Conservation (phyloP, 2,113 vertebrate species). For the Sinocyclocheilus anshuiensis region DNA sequence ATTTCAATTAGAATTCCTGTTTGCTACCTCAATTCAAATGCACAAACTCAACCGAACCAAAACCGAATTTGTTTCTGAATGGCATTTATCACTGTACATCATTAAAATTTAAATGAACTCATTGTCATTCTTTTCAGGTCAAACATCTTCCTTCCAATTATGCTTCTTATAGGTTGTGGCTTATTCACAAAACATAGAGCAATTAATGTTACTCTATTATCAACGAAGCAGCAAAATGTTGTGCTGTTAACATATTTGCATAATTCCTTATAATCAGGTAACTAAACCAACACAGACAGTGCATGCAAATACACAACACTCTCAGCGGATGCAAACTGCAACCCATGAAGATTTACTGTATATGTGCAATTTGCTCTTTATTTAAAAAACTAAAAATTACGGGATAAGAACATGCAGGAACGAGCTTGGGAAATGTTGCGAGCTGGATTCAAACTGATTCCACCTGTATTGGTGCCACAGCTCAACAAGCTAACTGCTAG, state of each 20-base stretch:
- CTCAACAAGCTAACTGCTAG: background rate
- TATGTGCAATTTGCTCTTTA: background rate
- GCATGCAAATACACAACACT: background rate
- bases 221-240: background rate
- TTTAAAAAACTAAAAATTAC: background rate
- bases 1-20: background rate
- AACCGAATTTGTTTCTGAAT: background rate
- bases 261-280: background rate
- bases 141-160: background rate
- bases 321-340: background rate
- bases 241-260: background rate
- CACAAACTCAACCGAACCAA: background rate
- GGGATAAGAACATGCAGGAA: background rate
- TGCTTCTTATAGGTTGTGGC: background rate
- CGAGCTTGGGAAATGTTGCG: background rate
- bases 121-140: background rate
- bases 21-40: background rate
- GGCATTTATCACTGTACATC: background rate
- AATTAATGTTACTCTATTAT: background rate
- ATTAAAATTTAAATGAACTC: background rate
- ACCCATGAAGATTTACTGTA: background rate
- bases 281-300: background rate
- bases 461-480: background rate
- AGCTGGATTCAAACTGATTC: background rate
- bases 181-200: background rate